phyloP scores from a whole-genome alignment of 1,140 invertebrate species.

The Drosophila kurseongensis region DNA sequence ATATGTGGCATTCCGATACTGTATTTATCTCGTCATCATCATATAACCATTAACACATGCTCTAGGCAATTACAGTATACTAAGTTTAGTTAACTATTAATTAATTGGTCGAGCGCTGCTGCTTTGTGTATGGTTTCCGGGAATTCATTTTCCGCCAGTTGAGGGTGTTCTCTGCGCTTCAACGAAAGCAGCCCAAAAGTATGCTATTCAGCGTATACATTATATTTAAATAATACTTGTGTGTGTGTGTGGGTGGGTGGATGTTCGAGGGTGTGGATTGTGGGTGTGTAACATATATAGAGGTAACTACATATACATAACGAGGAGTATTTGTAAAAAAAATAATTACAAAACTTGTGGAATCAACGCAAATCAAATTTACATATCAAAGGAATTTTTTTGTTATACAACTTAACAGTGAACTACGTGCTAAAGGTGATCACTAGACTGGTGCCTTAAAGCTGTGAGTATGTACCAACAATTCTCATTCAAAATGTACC shows the following conservation, averaged over 20 bases:
- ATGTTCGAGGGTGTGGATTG: slow-evolving; percentile 9
- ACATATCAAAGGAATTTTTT: slow-evolving; percentile 68
- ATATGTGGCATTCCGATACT: slow-evolving; percentile 66
- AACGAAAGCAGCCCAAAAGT: slow-evolving; percentile 59
- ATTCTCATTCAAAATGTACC: slow-evolving; percentile 14
- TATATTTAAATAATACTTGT: slow-evolving; percentile 80
- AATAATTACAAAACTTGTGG: slow-evolving; percentile 60
- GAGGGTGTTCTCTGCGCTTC: slow-evolving; percentile 21
- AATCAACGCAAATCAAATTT: slow-evolving; percentile 69
- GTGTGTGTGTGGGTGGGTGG: slow-evolving; percentile 21
- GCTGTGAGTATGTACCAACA: slow-evolving; percentile 11
- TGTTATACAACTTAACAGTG: slow-evolving; percentile 36
- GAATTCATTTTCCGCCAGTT: slow-evolving; percentile 25
- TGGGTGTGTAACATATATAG: slow-evolving; percentile 18
- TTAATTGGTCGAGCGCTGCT: slow-evolving; percentile 81
- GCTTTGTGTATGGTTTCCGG: slow-evolving; percentile 33
- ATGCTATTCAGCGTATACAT: slow-evolving; percentile 65
- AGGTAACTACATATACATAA: slow-evolving; percentile 43
- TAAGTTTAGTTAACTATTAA: slow-evolving; percentile 78
- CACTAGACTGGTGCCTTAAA: slow-evolving; percentile 42
- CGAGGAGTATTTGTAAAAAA: slow-evolving; percentile 65
- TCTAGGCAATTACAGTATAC: slow-evolving; percentile 73
- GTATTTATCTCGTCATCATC: slow-evolving; percentile 71
- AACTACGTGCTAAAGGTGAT: slow-evolving; percentile 32
- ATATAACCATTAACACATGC: slow-evolving; percentile 80